Base-by-base conservation (phyloP, 2,888 invertebrate species). In the Monochamus alternatus region DNA sequence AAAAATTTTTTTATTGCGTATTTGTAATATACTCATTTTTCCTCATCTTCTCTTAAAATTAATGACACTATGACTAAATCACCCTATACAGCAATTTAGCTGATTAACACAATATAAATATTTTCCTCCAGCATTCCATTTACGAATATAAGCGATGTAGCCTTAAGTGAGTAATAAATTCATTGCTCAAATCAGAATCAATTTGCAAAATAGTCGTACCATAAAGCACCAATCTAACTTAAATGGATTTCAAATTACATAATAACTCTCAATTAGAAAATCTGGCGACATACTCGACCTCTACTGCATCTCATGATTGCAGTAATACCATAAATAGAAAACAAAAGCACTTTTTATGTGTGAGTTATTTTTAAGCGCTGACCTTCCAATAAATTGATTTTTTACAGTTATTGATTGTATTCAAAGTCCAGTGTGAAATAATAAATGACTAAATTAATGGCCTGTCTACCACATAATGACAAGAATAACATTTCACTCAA, bases 261-360 rank as follows among this genome's bases (percentile, higher is more conserved):
- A 68, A 68, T 68, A 68, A 66, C 14, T 22, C 58, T 59, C 58
- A 58, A 68, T 59, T 68, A 58, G 58, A 43, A 58, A 68, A 68
- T 59, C 44, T 44, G 44, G 30, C 47, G 14, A 68, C 4, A 58
- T 68, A 68, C 10, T 59, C 44, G 68, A 59, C 68, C 68, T 68
- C 58, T 12, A 65, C 12, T 51, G 64, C 64, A 65, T 65, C 64
- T 12, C 44, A 44, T 44, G 38, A 66, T 14, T 51, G 55, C 52
- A 66, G 30, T 55, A 66, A 66, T 14, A 52, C 51, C 66, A 51
- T 12, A 66, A 66, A 31, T 22, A 68, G 58, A 68, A 55, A 66
- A 38, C 55, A 43, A 38, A 55, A 8, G 32, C 31, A 38, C n/a
- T 69, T 68, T 69, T 59, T 69, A 5, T 64, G 22, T 47, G 22